Evolutionary conservation across 2,888 invertebrate species (phyloP).

Genomic region (Sinelater perroti): DNA sequence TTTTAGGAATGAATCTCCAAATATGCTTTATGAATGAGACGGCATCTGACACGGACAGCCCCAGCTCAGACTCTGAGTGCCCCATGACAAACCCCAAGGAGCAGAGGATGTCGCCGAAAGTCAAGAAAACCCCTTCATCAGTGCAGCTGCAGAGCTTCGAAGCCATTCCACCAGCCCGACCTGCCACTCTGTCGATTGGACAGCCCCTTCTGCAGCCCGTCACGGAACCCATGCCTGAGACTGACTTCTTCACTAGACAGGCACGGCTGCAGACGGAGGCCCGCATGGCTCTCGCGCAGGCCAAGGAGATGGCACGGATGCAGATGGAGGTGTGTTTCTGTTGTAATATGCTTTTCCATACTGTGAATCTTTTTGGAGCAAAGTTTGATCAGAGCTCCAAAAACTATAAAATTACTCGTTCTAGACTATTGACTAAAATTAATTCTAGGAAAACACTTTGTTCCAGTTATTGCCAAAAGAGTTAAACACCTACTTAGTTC

Average conservation of each 20-base stretch:
- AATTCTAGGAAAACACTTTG: too few species aligned
- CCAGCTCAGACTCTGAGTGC: slow-evolving; percentile 76
- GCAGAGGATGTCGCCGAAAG: slow-evolving; percentile 49
- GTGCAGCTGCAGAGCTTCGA: slow-evolving; percentile 17
- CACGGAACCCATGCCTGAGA: slow-evolving; percentile 66
- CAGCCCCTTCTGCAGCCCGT: slow-evolving; percentile 61
- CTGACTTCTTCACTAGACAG: slow-evolving; percentile 83
- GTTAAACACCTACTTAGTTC: too few species aligned
- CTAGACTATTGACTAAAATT: too few species aligned
- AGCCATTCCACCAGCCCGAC: slow-evolving; percentile 48
- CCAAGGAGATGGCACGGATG: slow-evolving; percentile 90
- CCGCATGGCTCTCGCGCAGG: slow-evolving; percentile 85
- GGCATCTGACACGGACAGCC: slow-evolving; percentile 84
- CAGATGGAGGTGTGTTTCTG: slow-evolving; percentile 86
- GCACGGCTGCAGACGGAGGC: slow-evolving; percentile 87
- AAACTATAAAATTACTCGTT: too few species aligned
- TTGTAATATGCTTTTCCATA: neutral
- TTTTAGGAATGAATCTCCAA: slow-evolving; percentile 94
- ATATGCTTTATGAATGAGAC: slow-evolving; percentile 97
- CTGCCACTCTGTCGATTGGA: slow-evolving; percentile 56
- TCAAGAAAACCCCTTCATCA: slow-evolving; percentile 32
- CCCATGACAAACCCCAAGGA: slow-evolving; percentile 57
- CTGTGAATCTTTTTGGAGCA: neutral
- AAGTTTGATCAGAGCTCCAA: too few species aligned
- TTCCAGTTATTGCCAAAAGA: too few species aligned